These are phyloP conservation scores for Meiosimyza platycephala DNA, from an alignment of 2,888 invertebrate species.

Conservation along the genomic window DNA sequence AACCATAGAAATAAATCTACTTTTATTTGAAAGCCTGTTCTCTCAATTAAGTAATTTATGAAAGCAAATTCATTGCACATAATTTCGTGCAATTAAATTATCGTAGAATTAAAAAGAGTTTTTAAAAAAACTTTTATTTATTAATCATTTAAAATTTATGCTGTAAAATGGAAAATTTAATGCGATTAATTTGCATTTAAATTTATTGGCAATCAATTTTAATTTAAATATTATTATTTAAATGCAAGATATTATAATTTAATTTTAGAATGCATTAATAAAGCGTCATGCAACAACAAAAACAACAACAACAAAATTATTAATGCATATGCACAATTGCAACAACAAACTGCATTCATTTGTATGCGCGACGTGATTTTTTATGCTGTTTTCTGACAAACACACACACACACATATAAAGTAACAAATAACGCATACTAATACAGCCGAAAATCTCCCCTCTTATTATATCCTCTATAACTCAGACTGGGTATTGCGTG, in stretches of 20 bases:
- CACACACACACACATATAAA: constrained; percentile 24
- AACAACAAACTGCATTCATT: constrained; percentile 38
- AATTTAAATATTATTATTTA: constrained; percentile 53
- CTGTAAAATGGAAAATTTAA: constrained; percentile 41
- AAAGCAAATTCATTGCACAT: too few relatives aligned
- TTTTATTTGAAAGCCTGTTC: neutral
- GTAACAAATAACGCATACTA: constrained; percentile 9
- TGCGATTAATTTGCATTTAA: constrained; percentile 58
- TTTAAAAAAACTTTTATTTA: too few relatives aligned
- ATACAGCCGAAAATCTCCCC: neutral
- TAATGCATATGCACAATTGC: neutral
- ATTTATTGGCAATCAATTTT: constrained; percentile 54
- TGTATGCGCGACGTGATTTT: constrained; percentile 40
- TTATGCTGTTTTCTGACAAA: constrained; percentile 34
- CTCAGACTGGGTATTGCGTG: neutral
- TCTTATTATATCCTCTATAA: neutral
- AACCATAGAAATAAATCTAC: too few relatives aligned
- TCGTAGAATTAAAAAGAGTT: too few relatives aligned
- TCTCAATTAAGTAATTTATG: neutral
- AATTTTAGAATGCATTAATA: constrained; percentile 42
- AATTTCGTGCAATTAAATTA: too few relatives aligned
- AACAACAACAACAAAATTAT: constrained; percentile 14
- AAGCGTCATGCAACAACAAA: constrained; percentile 25
- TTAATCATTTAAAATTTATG: neutral
- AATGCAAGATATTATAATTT: constrained; percentile 50